Percentiles rank a stretch among this genome's conserved stretches.
phyloP scores from a whole-genome alignment of 2,113 vertebrate genomes.

The Setophaga coronata region DNA sequence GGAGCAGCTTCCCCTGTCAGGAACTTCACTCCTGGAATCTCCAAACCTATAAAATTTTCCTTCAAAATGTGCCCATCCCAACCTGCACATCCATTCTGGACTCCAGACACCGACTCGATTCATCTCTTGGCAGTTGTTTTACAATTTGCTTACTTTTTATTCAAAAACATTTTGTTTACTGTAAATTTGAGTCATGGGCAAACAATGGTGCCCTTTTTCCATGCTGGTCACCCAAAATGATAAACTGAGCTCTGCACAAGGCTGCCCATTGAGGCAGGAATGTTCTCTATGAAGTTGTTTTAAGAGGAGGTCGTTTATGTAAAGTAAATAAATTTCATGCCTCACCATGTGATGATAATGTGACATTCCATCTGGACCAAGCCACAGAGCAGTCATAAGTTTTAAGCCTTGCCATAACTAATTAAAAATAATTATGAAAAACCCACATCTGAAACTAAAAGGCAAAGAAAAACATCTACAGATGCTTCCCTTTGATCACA shows the following conservation, averaged over 20 bases:
- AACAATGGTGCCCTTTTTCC: constrained; percentile 80
- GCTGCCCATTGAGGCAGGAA: constrained; percentile 75
- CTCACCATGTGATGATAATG: constrained; percentile 93
- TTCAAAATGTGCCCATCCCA: constrained; percentile 37
- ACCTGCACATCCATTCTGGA: constrained; percentile 58
- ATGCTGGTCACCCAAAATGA: constrained; percentile 66
- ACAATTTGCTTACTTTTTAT: constrained; percentile 79
- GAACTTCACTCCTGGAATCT: neutral
- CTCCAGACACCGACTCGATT: constrained; percentile 65
- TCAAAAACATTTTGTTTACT: constrained; percentile 93
- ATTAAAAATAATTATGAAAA: constrained; percentile 91
- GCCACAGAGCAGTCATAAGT: constrained; percentile 79
- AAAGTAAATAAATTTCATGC: constrained; percentile 93
- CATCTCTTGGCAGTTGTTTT: constrained; percentile 74
- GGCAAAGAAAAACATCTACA: constrained; percentile 1
- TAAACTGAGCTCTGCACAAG: constrained; percentile 67
- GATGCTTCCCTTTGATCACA: neutral
- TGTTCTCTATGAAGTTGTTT: constrained; percentile 82
- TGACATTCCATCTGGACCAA: constrained; percentile 85
- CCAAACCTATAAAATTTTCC: neutral
- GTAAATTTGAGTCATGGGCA: constrained; percentile 75
- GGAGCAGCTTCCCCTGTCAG: constrained; percentile 18
- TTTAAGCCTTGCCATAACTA: constrained; percentile 81
- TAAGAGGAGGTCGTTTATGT: constrained; percentile 80
- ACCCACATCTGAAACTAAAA: constrained; percentile 83